These are phyloP conservation scores for Australoheros facetus DNA, from an alignment of 2,797 vertebrate species.

Conservation along the genomic window DNA sequence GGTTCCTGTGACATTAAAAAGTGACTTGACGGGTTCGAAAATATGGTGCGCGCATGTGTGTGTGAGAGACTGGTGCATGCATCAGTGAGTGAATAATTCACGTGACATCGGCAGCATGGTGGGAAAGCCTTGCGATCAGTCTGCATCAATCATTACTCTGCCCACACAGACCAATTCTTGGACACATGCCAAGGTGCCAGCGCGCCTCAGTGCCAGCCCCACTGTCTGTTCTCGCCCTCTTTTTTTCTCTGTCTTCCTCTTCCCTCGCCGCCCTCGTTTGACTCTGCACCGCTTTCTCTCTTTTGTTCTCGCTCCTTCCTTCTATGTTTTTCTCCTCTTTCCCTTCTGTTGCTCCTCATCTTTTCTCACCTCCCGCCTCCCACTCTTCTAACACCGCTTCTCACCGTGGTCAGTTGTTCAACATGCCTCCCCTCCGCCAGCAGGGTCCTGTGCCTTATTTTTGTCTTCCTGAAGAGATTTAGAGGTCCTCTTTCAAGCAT, in stretches of 20 bases:
- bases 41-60: constrained; percentile 24
- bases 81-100: constrained; percentile 42
- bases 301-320: constrained; percentile 33
- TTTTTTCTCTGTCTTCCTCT: constrained; percentile 18
- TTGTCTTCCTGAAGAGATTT: constrained; percentile 18
- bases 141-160: constrained; percentile 53
- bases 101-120: constrained; percentile 50
- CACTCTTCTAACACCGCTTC: constrained; percentile 27
- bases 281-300: constrained; percentile 25
- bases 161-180: constrained; percentile 61
- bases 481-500: constrained; percentile 33
- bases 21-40: constrained; percentile 11
- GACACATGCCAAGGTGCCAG: constrained; percentile 50
- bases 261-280: constrained; percentile 12
- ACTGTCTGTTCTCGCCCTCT: constrained; percentile 49
- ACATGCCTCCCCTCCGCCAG: constrained; percentile 29
- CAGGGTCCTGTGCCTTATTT: constrained; percentile 26
- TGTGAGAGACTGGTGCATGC: background rate
- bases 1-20: constrained; percentile 31
- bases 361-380: constrained; percentile 60
- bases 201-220: constrained; percentile 30
- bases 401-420: constrained; percentile 36
- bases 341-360: constrained; percentile 55
- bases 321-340: constrained; percentile 20
- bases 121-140: constrained; percentile 58